These are phyloP conservation scores for Diadema setosum DNA, from an alignment of 35 echinoderm and acorn worm species.

Conservation along the genomic window DNA sequence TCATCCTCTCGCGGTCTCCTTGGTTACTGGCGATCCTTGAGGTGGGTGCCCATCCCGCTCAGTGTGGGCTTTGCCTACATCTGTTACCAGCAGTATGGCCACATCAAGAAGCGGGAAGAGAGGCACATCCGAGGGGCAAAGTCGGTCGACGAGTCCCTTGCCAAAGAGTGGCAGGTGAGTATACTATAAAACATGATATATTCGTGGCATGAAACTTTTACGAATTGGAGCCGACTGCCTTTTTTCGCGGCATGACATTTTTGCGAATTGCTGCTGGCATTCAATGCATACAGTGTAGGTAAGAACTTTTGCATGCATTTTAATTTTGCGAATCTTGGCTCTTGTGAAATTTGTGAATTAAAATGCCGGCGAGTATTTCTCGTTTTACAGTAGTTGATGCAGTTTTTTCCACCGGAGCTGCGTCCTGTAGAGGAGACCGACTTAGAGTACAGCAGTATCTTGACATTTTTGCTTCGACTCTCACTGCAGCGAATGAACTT, in stretches of 20 bases:
- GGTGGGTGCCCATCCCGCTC: constrained; percentile 92
- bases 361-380: not conserved
- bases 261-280: no score
- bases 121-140: constrained; percentile 19
- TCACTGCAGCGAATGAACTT: no score
- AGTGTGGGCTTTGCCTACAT: constrained; percentile 95
- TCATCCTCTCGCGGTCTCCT: constrained; percentile 12
- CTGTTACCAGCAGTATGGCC: constrained; percentile 91
- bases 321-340: no score
- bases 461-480: no score
- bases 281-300: no score
- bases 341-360: no score
- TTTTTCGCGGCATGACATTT: no score
- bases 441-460: not conserved
- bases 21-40: constrained; percentile 44
- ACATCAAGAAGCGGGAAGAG: constrained; percentile 87
- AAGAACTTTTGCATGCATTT: no score
- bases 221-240: no score
- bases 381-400: not conserved
- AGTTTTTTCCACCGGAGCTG: not conserved
- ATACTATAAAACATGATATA: not conserved
- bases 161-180: constrained; percentile 83
- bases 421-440: not conserved
- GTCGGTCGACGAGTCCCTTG: constrained; percentile 47
- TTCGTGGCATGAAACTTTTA: no score